Base-by-base conservation (phyloP, 1,140 invertebrate species). In the Eupristina koningsbergeri region DNA sequence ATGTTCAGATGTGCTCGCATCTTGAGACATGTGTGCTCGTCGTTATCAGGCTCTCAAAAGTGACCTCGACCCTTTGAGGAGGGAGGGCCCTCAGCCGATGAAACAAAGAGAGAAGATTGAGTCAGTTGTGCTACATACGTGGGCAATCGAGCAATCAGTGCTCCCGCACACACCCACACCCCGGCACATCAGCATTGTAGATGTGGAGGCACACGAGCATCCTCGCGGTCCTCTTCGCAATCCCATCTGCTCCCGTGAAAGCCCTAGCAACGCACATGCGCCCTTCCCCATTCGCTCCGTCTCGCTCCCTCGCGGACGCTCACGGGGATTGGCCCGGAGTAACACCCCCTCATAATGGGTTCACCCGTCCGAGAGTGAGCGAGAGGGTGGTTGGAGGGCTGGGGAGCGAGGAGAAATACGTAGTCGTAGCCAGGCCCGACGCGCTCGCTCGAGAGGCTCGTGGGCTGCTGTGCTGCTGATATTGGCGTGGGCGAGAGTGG, bases 321-420 rank as follows among this genome's bases (percentile, higher is more conserved):
- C 67, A n/a, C 91, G 89, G 90, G 91, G 91, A 92, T 92, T 92
- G 91, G 91, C 92, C 89, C 89, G 91, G 90, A 92, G 92, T 92
- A 92, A 92, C 91, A 92, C 91, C 91, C 92, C 91, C 91, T 92
- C 88, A 92, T 92, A 92, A 92, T 92, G 90, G 92, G 91, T 92
- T 92, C 92, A 91, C 90, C 92, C 92, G 90, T 92, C 91, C 91
- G 90, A 89, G 89, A 89, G 86, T 81, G 87, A 86, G 86, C 71
- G 86, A 84, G 86, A 87, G 87, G 83, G 79, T 85, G 87, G 86
- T 81, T 80, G 79, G 86, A n/a, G n/a, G n/a, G 41, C 11, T 5
- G 6, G 84, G 82, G 77, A 86, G 76, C 85, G 86, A 86, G 80
- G 80, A 73, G 34, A 80, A 71, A 45, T 22, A 45, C n/a, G 39